These are phyloP conservation scores for Phalera bucephala DNA, from an alignment of 2,888 invertebrate genomes.

Conservation along the genomic window DNA sequence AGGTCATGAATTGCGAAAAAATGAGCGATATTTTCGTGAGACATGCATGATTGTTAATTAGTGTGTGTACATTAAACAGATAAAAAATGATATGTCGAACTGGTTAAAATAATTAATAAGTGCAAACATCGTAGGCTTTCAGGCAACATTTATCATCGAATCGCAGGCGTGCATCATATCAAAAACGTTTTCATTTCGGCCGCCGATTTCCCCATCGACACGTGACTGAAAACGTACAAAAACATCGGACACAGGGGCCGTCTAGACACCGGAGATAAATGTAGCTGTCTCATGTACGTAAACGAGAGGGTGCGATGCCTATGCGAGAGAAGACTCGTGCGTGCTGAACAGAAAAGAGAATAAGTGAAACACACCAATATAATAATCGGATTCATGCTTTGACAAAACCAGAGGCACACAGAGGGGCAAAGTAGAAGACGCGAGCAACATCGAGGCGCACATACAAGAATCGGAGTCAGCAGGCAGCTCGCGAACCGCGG, in stretches of 20 bases:
- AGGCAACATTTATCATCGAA: conserved; percentile 72
- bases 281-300: conserved; percentile 43
- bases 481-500: conserved; percentile 46
- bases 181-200: conserved; percentile 21
- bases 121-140: conserved; percentile 66
- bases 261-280: conserved; percentile 44
- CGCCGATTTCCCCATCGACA: conserved; percentile 21
- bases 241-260: conserved; percentile 33
- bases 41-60: conserved; percentile 63
- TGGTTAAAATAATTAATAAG: conserved; percentile 45
- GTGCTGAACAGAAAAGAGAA: conserved; percentile 73
- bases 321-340: conserved; percentile 76
- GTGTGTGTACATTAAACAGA: conserved; percentile 47
- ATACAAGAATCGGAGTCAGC: conserved; percentile 52
- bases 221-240: conserved; percentile 21
- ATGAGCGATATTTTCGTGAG: conserved; percentile 43
- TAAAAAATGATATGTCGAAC: conserved; percentile 33
- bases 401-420: conserved; percentile 76
- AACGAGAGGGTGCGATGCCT: conserved; percentile 66
- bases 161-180: conserved; percentile 61
- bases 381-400: conserved; percentile 71
- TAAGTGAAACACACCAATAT: conserved; percentile 74
- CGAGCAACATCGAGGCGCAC: conserved; percentile 75
- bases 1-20: conserved; percentile 17
- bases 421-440: conserved; percentile 71